Evolutionary conservation across 2,797 vertebrate genomes (phyloP), one percentile per base, ranked within the genome.

Genomic region (Poeciliopsis infans): DNA sequence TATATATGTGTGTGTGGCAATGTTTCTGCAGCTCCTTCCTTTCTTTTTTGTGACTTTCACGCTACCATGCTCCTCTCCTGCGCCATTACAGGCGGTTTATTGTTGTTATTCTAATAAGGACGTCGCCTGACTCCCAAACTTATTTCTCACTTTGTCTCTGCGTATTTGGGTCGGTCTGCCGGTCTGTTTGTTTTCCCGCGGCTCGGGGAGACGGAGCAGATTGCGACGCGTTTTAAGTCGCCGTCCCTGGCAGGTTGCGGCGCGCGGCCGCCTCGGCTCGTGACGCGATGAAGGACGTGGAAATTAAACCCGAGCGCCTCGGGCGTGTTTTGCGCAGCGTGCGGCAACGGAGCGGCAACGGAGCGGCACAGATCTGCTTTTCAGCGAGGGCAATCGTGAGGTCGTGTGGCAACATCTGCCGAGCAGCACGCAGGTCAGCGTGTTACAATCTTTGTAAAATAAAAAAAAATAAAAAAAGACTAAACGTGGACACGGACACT

Each of bases 41-140:
- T 53, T 66, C 51, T 85, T 69, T 3, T 46, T 72, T 85, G 49
- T 90, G 87, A 90, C 88, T 91, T 90, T 85, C 81, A 88, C 77
- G 83, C 89, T 84, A 76, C 81, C 85, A 49, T 47, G 72, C 79
- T 88, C 79, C 72, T 89, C 82, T 79, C 81, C 84, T 79, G 74
- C 64, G 77, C 79, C 83, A 64, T 80, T 82, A 87, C 85, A 89
- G 91, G 93, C 85, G 76, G 80, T 81, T 72, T 78, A 68, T 76
- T 81, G 80, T 68, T 84, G 88, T 88, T 85, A 93, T 91, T 93
- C 86, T 87, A 92, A 94, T 87, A 92, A 94, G 92, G 86, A 90
- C 70, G 79, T 84, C 39, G 81, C 72, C 81, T 75, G 86, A 74
- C 88, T 94, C 91, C 87, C 76, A 75, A 75, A 87, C 86, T 87